Conservation (phyloP, 2,888 invertebrate genomes). For the Helicoverpa assulta region DNA sequence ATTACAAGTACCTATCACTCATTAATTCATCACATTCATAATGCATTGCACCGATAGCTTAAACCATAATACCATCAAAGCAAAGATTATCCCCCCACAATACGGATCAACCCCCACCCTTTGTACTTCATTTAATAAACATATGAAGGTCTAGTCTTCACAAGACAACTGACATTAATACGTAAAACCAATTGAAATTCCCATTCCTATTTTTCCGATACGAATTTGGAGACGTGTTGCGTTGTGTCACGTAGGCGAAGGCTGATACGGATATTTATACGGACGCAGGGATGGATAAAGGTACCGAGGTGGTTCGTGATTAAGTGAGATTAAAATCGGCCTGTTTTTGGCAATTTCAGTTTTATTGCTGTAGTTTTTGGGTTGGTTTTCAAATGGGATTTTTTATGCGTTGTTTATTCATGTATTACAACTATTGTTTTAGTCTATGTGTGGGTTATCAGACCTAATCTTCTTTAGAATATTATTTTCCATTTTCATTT, state of each 20-base stretch:
- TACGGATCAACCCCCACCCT: constrained; percentile 28
- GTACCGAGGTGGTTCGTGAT: constrained; percentile 7
- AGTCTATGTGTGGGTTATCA: too few relatives aligned
- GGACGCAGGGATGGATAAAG: constrained; percentile 52
- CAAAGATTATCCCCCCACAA: constrained; percentile 40
- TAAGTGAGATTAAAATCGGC: constrained; percentile 12
- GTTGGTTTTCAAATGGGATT: too few relatives aligned
- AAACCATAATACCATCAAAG: constrained; percentile 49
- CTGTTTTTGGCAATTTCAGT: constrained; percentile 1
- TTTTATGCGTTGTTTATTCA: too few relatives aligned
- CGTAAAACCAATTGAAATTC: constrained; percentile 81
- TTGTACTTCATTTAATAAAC: constrained; percentile 61
- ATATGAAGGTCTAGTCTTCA: constrained; percentile 38
- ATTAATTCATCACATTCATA: background rate
- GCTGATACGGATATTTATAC: constrained; percentile 60
- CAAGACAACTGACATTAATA: constrained; percentile 73
- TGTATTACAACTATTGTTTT: too few relatives aligned
- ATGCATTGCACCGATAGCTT: constrained; percentile 28
- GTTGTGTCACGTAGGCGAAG: constrained; percentile 68
- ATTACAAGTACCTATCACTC: background rate
- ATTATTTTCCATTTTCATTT: too few relatives aligned
- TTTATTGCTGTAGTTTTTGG: too few relatives aligned
- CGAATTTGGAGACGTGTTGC: constrained; percentile 73
- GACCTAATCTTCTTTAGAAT: too few relatives aligned
- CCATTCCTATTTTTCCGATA: constrained; percentile 78